phyloP scores from a whole-genome alignment of 2,888 invertebrate genomes.

The Plagiodera versicolora region DNA sequence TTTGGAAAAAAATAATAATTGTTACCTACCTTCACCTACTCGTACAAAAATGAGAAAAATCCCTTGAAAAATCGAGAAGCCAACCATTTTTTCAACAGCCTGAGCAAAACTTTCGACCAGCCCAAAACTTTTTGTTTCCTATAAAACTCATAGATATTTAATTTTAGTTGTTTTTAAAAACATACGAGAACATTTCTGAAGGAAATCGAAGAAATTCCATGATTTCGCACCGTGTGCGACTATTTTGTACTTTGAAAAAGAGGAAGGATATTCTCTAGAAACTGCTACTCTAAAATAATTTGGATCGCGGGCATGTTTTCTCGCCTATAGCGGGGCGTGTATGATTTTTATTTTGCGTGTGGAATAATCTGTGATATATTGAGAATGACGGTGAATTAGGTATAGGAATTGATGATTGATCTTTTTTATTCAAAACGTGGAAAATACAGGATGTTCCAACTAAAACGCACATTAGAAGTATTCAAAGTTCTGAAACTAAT shows the following conservation, averaged over 20 bases:
- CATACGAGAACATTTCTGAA: background rate
- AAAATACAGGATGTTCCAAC: too few relatives aligned
- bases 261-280: too few relatives aligned
- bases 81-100: background rate
- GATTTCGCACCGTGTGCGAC: background rate
- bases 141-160: background rate
- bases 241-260: too few relatives aligned
- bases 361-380: slow-evolving; percentile 1
- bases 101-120: background rate
- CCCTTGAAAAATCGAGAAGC: too few relatives aligned
- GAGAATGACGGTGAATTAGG: background rate
- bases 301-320: too few relatives aligned
- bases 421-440: too few relatives aligned
- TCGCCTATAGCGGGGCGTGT: too few relatives aligned
- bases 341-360: background rate
- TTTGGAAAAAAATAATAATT: too few relatives aligned
- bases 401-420: background rate
- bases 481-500: too few relatives aligned
- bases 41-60: too few relatives aligned
- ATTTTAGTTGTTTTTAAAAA: background rate
- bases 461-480: too few relatives aligned
- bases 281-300: too few relatives aligned
- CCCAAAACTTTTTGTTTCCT: background rate
- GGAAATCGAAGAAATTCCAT: background rate
- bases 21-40: background rate